Base-by-base conservation (phyloP, 2,797 vertebrate genomes). In the Babyrousa celebensis region DNA sequence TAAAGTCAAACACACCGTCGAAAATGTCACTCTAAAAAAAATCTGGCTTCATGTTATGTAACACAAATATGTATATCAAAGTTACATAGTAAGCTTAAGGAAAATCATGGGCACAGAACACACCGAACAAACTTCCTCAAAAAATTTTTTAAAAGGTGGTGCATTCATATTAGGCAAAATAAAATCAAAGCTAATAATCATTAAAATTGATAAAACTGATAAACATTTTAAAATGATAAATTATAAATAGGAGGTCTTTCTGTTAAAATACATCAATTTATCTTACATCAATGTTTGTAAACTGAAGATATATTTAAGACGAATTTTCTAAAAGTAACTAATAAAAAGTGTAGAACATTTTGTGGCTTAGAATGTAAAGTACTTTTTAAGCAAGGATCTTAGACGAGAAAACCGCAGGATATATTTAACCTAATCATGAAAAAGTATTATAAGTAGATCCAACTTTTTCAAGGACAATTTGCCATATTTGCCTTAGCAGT, bases 1-100 rank as follows among this genome's bases (percentile, higher is more conserved):
- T 48, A 2, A 70, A 72, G 21, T 94, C 36, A 65, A 67, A 82
- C 0, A 91, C 21, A 32, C 15, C 77, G 78, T 65, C 65, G 56
- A 82, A 96, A 75, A 70, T 43, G 9, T 80, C 52, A 80, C n/a
- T 78, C 75, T 12, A 62, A 89, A 52, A 88, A 71, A 5, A 65
- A 67, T 82, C 32, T 67, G n/a, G 20, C 23, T 80, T 43, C 3
- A 67, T 27, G 18, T 43, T 85, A 27, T n/a, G 27, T 18, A 62
- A 52, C 2, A 71, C 5, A 85, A 68, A 77, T 40, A 48, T 82
- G 11, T 20, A 48, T 89, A 78, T 72, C 11, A 71, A 48, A 89
- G 7, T 52, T 29, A 48, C 12, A 29, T 0, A 25, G 3, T 52
- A 65, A 52, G 0, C n/a, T 25, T 82, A 78, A 77, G 17, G 9